phyloP scores from a whole-genome alignment of 2,888 invertebrate genomes.

The Laspeyria flexula region DNA sequence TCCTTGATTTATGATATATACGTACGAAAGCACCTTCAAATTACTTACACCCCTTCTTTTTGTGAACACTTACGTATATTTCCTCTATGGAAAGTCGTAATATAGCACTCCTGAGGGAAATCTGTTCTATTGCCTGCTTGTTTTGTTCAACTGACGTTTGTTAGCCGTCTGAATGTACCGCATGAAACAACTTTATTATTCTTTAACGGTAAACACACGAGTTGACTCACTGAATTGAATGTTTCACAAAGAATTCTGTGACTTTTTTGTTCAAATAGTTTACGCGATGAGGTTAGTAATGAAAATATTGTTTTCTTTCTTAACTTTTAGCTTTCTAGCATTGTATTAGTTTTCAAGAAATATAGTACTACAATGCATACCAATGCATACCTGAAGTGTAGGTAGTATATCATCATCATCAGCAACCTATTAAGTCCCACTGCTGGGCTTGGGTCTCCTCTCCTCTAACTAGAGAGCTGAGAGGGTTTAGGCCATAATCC shows the following conservation, averaged over 20 bases:
- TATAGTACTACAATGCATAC: no score
- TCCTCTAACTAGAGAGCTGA: no score
- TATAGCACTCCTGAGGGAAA: conserved; percentile 75
- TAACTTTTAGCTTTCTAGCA: not conserved
- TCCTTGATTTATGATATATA: no score
- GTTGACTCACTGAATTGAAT: conserved; percentile 39
- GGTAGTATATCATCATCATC: no score
- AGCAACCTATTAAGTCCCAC: no score
- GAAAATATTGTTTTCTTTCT: not conserved
- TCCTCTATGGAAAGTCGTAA: conserved; percentile 70
- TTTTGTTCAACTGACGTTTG: conserved; percentile 72
- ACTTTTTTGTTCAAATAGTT: conserved; percentile 16
- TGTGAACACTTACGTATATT: conserved; percentile 53
- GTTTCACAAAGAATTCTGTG: conserved; percentile 14
- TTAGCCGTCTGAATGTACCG: conserved; percentile 58
- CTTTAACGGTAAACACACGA: conserved; percentile 31
- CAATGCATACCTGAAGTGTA: no score
- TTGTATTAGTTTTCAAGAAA: no score
- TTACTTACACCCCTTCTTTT: conserved; percentile 41
- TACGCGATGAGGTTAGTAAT: not conserved
- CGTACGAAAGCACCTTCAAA: conserved; percentile 49
- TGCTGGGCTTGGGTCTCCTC: no score
- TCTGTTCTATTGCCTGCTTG: conserved; percentile 76
- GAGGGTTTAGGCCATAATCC: no score
- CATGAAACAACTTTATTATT: conserved; percentile 43